phyloP scores from a whole-genome alignment of 1,140 invertebrate genomes.

The Zaprionus camerounensis region DNA sequence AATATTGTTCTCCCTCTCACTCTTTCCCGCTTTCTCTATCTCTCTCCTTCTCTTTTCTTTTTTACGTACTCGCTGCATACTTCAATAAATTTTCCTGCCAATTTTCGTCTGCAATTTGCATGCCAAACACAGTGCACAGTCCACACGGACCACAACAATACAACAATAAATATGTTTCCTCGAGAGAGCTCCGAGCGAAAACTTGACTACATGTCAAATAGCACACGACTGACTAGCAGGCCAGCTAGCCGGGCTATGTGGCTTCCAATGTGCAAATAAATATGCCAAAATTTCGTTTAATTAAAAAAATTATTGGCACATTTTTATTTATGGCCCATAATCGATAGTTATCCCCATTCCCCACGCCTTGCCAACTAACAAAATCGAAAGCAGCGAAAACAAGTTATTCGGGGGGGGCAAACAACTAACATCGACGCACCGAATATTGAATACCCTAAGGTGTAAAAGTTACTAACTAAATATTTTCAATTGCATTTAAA shows the following conservation, averaged over 20 bases:
- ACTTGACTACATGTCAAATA: conserved; percentile 25
- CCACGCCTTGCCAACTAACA: conserved; percentile 10
- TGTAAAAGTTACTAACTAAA: background rate
- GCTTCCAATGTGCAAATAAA: conserved; percentile 53
- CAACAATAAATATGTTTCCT: conserved; percentile 37
- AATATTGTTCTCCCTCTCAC: conserved; percentile 27
- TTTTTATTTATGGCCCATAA: conserved; percentile 74
- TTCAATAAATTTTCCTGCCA: conserved; percentile 51
- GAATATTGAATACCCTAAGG: conserved; percentile 20
- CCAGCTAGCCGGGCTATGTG: background rate
- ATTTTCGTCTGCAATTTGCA: conserved; percentile 66
- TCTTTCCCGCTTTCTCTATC: background rate
- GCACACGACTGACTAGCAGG: conserved; percentile 12
- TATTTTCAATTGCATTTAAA: background rate
- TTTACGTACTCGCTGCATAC: conserved; percentile 39
- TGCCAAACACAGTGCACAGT: conserved; percentile 38
- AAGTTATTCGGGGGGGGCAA: background rate
- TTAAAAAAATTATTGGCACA: conserved; percentile 74
- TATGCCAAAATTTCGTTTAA: conserved; percentile 61
- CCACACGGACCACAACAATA: conserved; percentile 6
- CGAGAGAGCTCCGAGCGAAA: conserved; percentile 7
- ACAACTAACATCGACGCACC: background rate
- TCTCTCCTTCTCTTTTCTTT: conserved; percentile 6
- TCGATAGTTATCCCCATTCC: conserved; percentile 27
- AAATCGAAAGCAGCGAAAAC: conserved; percentile 12